These are phyloP conservation scores for Sarcophaga variegata DNA, from an alignment of 2,888 invertebrate species.

Conservation along the genomic window DNA sequence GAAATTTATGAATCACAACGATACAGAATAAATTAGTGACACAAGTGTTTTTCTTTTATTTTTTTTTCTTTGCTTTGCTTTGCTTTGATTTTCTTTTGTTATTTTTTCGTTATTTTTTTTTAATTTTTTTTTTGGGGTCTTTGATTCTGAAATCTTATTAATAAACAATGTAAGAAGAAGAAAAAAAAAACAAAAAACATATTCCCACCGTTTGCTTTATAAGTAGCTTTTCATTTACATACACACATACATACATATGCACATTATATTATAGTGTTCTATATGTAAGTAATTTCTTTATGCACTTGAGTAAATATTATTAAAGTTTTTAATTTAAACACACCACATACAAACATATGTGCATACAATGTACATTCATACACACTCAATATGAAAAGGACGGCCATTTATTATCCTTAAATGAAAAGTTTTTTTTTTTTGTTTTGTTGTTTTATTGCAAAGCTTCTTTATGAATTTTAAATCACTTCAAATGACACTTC, in stretches of 20 bases:
- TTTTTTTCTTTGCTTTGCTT: not conserved
- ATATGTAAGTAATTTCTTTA: not conserved
- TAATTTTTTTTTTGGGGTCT: too few species aligned
- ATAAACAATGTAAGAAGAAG: constrained; percentile 20
- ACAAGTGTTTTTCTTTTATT: constrained; percentile 21
- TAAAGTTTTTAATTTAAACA: constrained; percentile 9
- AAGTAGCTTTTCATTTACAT: not conserved
- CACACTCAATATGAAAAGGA: not conserved
- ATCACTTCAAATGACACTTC: constrained; percentile 9
- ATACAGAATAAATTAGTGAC: constrained; percentile 52
- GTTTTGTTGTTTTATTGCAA: not conserved
- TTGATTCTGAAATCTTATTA: constrained; percentile 14
- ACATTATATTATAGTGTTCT: not conserved
- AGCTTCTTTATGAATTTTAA: not conserved
- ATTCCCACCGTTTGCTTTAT: constrained; percentile 12
- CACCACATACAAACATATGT: not conserved
- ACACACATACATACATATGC: not conserved
- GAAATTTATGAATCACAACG: constrained; percentile 66
- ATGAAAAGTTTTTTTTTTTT: not conserved
- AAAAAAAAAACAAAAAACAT: not conserved
- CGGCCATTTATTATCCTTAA: constrained; percentile 9
- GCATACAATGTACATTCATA: not conserved
- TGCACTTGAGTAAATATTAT: constrained; percentile 3
- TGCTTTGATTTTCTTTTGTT: constrained; percentile 12
- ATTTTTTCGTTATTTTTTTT: not conserved